phyloP scores from a whole-genome alignment of 2,113 vertebrate species.

The Cervus canadensis region DNA sequence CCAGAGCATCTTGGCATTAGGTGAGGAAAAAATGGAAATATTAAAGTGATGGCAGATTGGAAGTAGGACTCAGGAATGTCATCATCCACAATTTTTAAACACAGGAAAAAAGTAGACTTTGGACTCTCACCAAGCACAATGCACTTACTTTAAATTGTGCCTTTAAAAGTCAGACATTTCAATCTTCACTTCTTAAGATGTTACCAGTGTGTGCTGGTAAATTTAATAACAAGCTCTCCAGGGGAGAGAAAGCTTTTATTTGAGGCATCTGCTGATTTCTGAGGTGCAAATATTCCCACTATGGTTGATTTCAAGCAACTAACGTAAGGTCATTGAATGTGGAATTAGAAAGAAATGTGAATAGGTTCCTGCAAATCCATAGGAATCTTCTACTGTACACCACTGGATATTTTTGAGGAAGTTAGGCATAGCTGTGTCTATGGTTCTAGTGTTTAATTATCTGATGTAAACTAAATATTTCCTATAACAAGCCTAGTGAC shows the following conservation, averaged over 20 bases:
- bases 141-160: neutral
- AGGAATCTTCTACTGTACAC: neutral
- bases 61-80: neutral
- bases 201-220: neutral
- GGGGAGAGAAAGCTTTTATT: neutral
- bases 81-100: neutral
- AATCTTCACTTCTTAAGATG: neutral
- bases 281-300: neutral
- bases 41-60: neutral
- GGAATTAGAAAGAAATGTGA: neutral
- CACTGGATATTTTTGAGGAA: neutral
- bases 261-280: neutral
- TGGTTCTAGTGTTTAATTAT: neutral
- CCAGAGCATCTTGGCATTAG: neutral
- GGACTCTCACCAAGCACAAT: neutral
- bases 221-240: neutral
- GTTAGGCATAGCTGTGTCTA: neutral
- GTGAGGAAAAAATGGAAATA: neutral
- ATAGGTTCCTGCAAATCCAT: neutral
- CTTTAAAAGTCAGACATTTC: neutral
- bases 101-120: neutral
- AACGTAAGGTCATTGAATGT: neutral
- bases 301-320: neutral
- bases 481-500: neutral
- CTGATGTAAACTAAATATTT: neutral